Evolutionary conservation across 2,113 vertebrate species (phyloP), one percentile per base, ranked within the genome.

Genomic region (Spea multiplicata): DNA sequence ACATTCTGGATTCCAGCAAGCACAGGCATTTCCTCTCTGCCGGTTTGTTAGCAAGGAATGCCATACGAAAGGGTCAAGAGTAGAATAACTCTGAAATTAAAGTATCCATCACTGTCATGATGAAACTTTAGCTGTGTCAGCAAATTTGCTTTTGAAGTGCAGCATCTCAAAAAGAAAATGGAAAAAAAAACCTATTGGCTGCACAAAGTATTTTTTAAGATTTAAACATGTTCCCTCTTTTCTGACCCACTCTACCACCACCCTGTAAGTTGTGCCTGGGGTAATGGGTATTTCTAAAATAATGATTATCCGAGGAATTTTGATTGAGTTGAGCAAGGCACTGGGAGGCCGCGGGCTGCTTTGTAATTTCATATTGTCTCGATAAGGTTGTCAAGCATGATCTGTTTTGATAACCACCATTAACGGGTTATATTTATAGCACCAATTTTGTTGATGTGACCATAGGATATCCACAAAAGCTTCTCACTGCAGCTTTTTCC

Each of bases 131-230:
- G 46, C 74, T 88, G 83, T 88, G 88, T 83, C 84, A 82, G 68
- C 81, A 81, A 84, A 89, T 91, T 90, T 86, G 87, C 84, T 87
- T 86, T 86, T 81, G 87, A 85, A 83, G 84, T 88, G 87, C 89
- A 61, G 75, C 75, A 76, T 76, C 75, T 49, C 45, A 70, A 30
- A 59, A 62, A 69, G 46, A 62, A 59, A 59, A 59, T 59, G 55
- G 14, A 59, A 59, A 59, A 12, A 59, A 59, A 59, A 59, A 12
- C 55, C 4, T 59, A 59, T 30, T 59, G 55, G 1, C 10, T 59
- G 55, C 12, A 59, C 55, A 13, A 13, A 2, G 6, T 52, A 6
- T 59, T 59, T 9, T 59, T 59, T 52, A 7, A 52, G 9, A 52
- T 52, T 10, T 10, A 52, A 52, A 52, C 50, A 52, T 52, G 50